phyloP scores from a whole-genome alignment of 1,140 invertebrate species.

The Coenobita brevimanus region DNA sequence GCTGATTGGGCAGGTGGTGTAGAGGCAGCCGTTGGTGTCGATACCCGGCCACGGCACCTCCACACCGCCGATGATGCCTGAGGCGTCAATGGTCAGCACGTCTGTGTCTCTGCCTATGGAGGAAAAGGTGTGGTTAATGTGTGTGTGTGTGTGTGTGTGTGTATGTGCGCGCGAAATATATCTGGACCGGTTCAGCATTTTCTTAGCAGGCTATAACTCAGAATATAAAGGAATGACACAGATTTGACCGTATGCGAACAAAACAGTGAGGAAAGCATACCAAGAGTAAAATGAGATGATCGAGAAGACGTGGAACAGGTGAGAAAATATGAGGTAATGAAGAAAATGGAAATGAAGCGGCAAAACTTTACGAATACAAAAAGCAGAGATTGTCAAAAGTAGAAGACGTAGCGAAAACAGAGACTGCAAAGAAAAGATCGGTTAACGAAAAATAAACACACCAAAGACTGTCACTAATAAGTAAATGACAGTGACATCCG shows the following conservation, averaged over 20 bases:
- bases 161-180: not conserved
- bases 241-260: not conserved
- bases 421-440: no score
- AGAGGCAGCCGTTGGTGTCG: constrained; percentile 26
- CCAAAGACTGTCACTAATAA: no score
- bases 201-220: not conserved
- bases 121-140: not conserved
- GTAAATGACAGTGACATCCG: no score
- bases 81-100: not conserved
- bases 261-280: not conserved
- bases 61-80: constrained; percentile 26
- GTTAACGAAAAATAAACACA: no score
- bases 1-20: constrained; percentile 15
- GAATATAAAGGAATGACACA: not conserved
- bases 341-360: no score
- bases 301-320: no score
- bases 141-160: not conserved
- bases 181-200: not conserved
- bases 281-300: no score
- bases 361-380: no score
- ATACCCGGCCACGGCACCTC: constrained; percentile 29
- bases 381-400: no score
- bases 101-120: not conserved
- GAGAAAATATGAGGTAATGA: no score
- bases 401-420: no score